Evolutionary conservation across 2,797 vertebrate species (phyloP), one percentile per base, ranked within the genome.

Genomic region (Manis pentadactyla): DNA sequence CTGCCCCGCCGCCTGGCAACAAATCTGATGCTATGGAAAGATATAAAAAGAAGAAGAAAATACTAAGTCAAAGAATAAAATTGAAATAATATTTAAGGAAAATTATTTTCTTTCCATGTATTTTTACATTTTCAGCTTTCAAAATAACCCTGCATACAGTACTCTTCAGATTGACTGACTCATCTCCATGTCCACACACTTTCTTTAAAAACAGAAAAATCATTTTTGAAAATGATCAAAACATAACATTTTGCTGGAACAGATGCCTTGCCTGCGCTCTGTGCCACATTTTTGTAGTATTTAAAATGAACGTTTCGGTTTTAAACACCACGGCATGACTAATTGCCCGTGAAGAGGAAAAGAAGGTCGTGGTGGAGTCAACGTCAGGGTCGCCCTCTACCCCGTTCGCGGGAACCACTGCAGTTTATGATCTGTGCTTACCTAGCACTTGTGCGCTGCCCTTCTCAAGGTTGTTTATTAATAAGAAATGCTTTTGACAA

Each of bases 151-250:
- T 90, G 91, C 55, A 83, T 97, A 98, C 97, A 98, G 96, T 96
- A 98, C 97, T 39, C 55, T 97, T 98, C 97, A 97, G 98, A 98
- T 85, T 95, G 95, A 98, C 96, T 98, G 98, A 98, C 96, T 98
- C 98, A 98, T 98, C 96, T 96, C 96, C 96, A 96, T 98, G 97
- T 98, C 98, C 98, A 97, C 98, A 98, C 97, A 97, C 96, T 98
- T 98, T 98, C 97, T 98, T 98, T 98, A 98, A 98, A 98, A 98
- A 97, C 96, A 98, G 97, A 98, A 98, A 98, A 98, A 89, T 98
- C 93, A 97, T 95, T 97, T 97, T 98, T 98, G 97, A 97, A 95
- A 90, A 94, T 98, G 94, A 98, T 98, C 97, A 98, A 98, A 99
- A 98, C 97, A 98, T 96, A 98, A 97, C 90, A 98, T 98, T 98